phyloP scores from a whole-genome alignment of 2,888 invertebrate species.

The Pseudococcus longispinus region DNA sequence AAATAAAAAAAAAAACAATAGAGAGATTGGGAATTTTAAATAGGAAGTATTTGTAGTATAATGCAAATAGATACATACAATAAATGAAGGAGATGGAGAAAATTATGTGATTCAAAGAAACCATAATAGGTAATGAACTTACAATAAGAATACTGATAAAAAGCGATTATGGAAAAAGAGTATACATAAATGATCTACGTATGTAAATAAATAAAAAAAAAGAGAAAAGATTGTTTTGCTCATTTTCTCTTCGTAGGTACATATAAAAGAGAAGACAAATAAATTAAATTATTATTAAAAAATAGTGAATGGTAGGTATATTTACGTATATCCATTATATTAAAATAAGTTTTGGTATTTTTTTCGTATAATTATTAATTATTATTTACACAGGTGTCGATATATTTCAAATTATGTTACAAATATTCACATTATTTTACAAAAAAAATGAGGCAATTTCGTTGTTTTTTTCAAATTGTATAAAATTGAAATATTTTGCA shows the following conservation, averaged over 20 bases:
- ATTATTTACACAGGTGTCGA: background rate
- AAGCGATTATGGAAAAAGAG: background rate
- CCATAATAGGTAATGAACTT: background rate
- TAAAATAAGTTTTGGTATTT: background rate
- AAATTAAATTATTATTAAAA: background rate
- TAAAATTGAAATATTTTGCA: background rate
- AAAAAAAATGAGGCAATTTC: background rate
- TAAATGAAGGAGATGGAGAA: background rate
- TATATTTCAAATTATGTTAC: background rate
- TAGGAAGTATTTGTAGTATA: background rate
- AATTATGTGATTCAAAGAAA: background rate
- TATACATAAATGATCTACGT: background rate
- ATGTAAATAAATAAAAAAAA: background rate
- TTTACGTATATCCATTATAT: background rate
- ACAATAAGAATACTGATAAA: background rate
- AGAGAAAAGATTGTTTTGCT: background rate
- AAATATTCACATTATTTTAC: background rate
- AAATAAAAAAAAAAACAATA: background rate
- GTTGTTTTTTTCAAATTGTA: background rate
- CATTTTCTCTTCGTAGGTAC: background rate
- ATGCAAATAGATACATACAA: background rate
- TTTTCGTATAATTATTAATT: background rate
- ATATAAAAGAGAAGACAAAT: background rate
- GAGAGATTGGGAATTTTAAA: background rate
- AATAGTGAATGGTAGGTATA: background rate